Conservation (phyloP, 2,888 invertebrate genomes). For the Meiosimyza decipiens region DNA sequence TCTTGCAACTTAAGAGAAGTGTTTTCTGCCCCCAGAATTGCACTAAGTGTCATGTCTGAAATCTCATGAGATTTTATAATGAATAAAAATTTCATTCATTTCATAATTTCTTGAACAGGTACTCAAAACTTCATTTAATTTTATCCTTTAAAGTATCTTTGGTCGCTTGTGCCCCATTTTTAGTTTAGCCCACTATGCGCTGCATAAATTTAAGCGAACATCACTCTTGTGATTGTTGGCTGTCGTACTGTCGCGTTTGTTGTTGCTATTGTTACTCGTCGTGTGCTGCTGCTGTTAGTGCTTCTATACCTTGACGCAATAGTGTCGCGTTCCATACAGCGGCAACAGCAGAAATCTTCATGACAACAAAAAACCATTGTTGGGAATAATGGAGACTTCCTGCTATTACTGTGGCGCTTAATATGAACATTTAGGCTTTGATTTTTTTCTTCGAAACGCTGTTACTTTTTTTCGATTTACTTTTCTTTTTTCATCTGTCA, state of each 20-base stretch:
- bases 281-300: constrained; percentile 1
- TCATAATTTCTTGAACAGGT: too few species aligned
- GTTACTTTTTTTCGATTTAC: background rate
- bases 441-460: constrained; percentile 29
- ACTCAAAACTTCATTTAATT: too few species aligned
- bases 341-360: background rate
- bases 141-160: too few species aligned
- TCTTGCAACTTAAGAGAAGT: too few species aligned
- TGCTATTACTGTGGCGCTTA: constrained; percentile 52
- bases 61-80: too few species aligned
- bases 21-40: too few species aligned
- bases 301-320: constrained; percentile 12
- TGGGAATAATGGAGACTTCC: constrained; percentile 34
- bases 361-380: constrained; percentile 20
- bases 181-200: too few species aligned
- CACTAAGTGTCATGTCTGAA: too few species aligned
- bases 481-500: constrained; percentile 4
- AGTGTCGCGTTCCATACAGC: constrained; percentile 12
- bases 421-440: constrained; percentile 36
- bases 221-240: too few species aligned
- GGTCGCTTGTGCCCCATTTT: too few species aligned
- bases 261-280: constrained; percentile 10
- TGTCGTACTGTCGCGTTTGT: background rate
- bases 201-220: too few species aligned
- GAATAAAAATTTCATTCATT: too few species aligned